Evolutionary conservation across 1,140 invertebrate genomes (phyloP), one percentile per base, ranked within the genome.

Genomic region (Amyelois transitella): DNA sequence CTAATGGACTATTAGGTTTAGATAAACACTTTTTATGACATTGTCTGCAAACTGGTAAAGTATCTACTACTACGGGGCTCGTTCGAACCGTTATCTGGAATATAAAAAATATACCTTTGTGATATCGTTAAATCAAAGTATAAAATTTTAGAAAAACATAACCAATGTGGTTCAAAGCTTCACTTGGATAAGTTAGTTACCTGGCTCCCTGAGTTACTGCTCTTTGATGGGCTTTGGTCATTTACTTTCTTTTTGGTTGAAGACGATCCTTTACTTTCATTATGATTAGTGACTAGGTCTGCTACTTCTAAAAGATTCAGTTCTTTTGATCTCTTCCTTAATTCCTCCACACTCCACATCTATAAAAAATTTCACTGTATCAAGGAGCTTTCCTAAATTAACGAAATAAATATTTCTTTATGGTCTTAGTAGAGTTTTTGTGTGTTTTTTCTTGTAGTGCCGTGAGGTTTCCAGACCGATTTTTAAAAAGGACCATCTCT

Each of bases 1-100:
- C 64, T 69, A 86, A 67, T 8, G 88, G 88, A 72, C 88, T 89
- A 47, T 88, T 88, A 53, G 88, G 88, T 65, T 88, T 90, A 28
- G 90, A 86, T 72, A 92, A 86, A 80, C 93, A 94, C 65, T 92
- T 93, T 83, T 92, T 93, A 68, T 93, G 93, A 74, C 93, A 94
- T 69, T 93, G 91, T 59, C 92, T 90, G 79, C 93, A 94, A 7
- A 94, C 92, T 28, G 91, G 89, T 65, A 92, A 86, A 54, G 91
- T 90, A 86, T 92, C 92, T 61, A 91, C 89, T 52, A 91, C 89
- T 65, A 91, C 79, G 53, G 92, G 91, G 77, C 92, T 93, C 17
- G 92, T 93, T 69, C 92, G 88, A 32, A 93, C 92, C 17, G 92
- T 93, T 52, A 93, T 92, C 92, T 93, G 74, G 50, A 85, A 60